A percentile compares a stretch with the other conserved stretches of the same genome.
These are phyloP conservation scores for Rhagophthalmus giganteus DNA, from an alignment of 2,888 invertebrate species.

Conservation along the genomic window DNA sequence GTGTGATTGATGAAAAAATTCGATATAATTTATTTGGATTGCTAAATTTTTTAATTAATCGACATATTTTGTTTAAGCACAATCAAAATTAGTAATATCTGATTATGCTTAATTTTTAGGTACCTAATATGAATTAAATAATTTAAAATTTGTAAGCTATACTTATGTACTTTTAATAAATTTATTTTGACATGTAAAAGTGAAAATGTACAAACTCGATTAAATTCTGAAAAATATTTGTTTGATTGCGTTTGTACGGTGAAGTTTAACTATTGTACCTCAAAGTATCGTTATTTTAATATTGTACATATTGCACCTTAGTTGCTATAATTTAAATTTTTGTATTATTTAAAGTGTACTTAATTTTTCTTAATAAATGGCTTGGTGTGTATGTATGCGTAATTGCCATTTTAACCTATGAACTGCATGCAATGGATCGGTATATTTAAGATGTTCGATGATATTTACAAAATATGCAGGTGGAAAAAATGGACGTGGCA, in stretches of 20 bases:
- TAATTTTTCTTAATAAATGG: constrained; percentile 44
- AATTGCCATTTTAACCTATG: no score
- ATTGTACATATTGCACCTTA: constrained; percentile 26
- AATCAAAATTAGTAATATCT: no score
- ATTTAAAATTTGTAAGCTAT: not conserved
- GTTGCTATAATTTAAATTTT: constrained; percentile 26
- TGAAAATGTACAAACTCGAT: constrained; percentile 6
- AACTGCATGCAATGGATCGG: no score
- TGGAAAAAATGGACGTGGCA: constrained; percentile 67
- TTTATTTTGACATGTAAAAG: constrained; percentile 6
- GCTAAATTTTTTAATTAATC: no score
- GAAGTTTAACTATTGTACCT: constrained; percentile 21
- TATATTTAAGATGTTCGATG: no score
- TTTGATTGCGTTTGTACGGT: constrained; percentile 4
- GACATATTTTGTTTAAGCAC: no score
- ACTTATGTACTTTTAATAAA: constrained; percentile 1
- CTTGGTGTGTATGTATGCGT: constrained; percentile 40
- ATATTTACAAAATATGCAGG: constrained; percentile 49
- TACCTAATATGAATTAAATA: no score
- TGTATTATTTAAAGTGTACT: constrained; percentile 29
- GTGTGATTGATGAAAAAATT: not conserved
- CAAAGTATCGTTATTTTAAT: constrained; percentile 19
- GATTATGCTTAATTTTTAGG: no score
- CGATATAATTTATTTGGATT: no score
- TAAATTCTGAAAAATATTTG: not conserved